Conservation (phyloP, 2,113 vertebrate species). For the Onychostoma macrolepis region DNA sequence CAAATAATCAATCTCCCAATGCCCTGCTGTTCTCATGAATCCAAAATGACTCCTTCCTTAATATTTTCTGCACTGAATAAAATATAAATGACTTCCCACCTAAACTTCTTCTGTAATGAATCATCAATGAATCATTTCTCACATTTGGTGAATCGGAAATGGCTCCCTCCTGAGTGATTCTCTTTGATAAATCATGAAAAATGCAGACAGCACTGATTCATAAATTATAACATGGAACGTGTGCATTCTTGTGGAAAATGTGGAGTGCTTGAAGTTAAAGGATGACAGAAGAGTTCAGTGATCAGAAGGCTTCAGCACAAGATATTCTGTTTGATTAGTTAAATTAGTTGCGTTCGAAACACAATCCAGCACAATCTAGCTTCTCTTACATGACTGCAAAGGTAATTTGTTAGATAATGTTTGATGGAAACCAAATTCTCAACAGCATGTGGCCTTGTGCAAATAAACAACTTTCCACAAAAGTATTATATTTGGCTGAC, state of each 20-base stretch:
- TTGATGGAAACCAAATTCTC: not conserved
- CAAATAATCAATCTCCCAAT: slow-evolving; percentile 20
- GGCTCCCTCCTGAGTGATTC: slow-evolving; percentile 20
- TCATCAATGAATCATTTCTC: slow-evolving; percentile 4
- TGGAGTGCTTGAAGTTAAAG: not conserved
- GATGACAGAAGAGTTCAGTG: not conserved
- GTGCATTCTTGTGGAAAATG: not conserved
- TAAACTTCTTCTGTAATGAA: slow-evolving; percentile 7
- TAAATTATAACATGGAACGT: not conserved
- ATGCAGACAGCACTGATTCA: slow-evolving; percentile 21
- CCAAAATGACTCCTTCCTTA: not conserved
- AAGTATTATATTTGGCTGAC: not conserved
- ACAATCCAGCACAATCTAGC: not conserved
- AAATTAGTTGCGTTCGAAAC: not conserved
- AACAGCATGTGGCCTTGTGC: not conserved
- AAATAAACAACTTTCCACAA: not conserved
- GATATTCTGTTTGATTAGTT: not conserved
- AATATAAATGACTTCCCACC: slow-evolving; percentile 30
- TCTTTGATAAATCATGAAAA: slow-evolving; percentile 25
- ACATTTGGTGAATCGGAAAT: slow-evolving; percentile 18
- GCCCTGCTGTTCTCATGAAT: slow-evolving; percentile 32
- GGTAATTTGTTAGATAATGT: not conserved
- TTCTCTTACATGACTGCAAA: not conserved
- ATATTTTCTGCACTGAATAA: slow-evolving; percentile 24
- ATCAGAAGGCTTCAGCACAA: not conserved